Conservation (phyloP, 2,888 invertebrate species). For the Dione vanillae region DNA sequence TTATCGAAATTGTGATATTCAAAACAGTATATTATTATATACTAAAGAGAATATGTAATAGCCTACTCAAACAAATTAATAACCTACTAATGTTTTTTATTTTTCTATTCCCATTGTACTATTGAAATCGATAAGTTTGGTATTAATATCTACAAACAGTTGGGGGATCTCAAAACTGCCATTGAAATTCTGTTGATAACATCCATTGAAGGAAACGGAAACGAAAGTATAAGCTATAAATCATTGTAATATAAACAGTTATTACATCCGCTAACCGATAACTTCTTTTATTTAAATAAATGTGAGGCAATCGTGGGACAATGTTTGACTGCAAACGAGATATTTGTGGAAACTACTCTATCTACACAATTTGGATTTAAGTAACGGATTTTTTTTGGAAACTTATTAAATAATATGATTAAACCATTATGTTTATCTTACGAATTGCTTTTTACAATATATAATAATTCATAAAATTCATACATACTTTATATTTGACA, state of each 20-base stretch:
- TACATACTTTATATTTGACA: no score
- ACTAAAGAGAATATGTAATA: neutral
- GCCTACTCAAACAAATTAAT: conserved; percentile 2
- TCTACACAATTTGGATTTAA: no score
- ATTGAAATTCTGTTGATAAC: conserved; percentile 62
- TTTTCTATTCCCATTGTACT: neutral
- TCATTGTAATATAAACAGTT: conserved; percentile 31
- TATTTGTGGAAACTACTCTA: no score
- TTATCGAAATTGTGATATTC: no score
- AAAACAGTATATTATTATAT: no score
- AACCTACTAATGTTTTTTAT: conserved; percentile 1
- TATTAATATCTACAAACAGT: conserved; percentile 54
- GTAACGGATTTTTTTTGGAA: no score
- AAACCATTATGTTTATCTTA: no score
- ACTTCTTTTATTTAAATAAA: conserved; percentile 7
- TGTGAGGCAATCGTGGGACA: neutral
- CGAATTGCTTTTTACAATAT: no score
- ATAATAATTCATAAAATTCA: no score
- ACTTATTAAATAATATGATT: no score
- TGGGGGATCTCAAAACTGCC: conserved; percentile 64
- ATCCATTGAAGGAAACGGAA: conserved; percentile 57
- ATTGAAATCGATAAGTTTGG: conserved; percentile 21
- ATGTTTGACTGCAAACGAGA: no score
- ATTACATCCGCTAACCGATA: conserved; percentile 14
- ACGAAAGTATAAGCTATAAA: conserved; percentile 45